Base-by-base conservation (phyloP, 2,113 vertebrate species). In the Oxyura jamaicensis region DNA sequence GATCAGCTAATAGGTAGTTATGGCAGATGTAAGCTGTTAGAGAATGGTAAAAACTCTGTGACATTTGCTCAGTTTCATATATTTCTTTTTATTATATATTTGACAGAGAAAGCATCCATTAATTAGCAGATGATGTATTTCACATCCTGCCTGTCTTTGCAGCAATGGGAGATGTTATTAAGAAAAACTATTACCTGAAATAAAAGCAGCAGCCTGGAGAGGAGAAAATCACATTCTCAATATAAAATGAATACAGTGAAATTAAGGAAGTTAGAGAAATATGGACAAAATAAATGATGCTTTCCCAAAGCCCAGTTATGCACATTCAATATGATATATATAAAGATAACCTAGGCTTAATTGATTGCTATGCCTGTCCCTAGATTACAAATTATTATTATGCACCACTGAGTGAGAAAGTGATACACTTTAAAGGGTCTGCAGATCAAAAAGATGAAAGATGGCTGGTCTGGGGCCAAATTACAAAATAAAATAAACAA, bases 71-170 rank as follows among this genome's bases (percentile, higher is more conserved):
- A 39, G 41, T 7, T 93, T 52, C 4, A 20, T 69, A 10, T 55
- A 55, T 84, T 82, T 82, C 36, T 71, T 78, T 39, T 62, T 66
- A 50, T 86, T 81, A 74, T 88, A 69, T 80, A 80, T 68, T 53
- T 79, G 17, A 22, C 72, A 93, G 33, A 65, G 11, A 91, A 91
- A 46, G 0, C 14, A 80, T 66, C 22, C 21, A 48, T 77, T 86
- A 36, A 60, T 69, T 90, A 69, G n/a, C 1, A 79, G 83, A 33
- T 56, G 0, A 39, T 59, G 9, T 35, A 42, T 80, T 86, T 92
- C 44, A 73, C 33, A 88, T 53, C 33, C 44, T 58, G 4, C 13
- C 58, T 69, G 8, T 46, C 20, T 68, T 82, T 74, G 46, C 3
- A 4, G 53, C 18, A 93, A 66, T 53, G 8, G 18, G 11, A 83